Evolutionary conservation across 92 coral and sea anemone genomes (phyloP), one percentile per base, ranked within the genome.

Genomic region (Isaurus tuberculatus): DNA sequence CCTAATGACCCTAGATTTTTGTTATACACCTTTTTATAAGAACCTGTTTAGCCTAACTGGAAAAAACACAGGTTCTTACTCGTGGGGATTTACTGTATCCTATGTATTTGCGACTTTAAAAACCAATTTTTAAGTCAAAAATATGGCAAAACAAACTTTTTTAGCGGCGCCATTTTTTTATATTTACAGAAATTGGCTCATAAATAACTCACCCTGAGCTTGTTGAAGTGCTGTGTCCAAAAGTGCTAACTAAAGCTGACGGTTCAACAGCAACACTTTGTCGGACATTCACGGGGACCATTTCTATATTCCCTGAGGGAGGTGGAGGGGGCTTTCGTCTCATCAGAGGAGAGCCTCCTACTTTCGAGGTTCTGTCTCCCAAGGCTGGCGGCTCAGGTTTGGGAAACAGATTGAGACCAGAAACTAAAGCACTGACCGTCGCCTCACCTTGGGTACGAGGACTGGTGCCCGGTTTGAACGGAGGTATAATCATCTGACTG

Each of bases 251-350:
- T 11, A 86, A 70, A 2, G 70, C 75, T 1, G 94, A 68, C 15
- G 96, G 57, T 7, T 92, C 89, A 51, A 87, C 28, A 13, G 89
- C 87, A 73, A 91, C 86, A 70, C 98, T 93, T 34, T 90, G 84
- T 1, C 98, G 79, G 2, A 93, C 86, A 26, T 85, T 89, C 13
- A 93, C 94, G 33, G 94, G 88, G 2, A 91, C 93, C 65, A 84
- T 83, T 36, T 91, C 94, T 30, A 85, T 73, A 43, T 84, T 89
- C 13, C 84, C 88, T 0, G 83, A 70, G 20, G 94, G 84, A 16
- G 82, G 87, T 30, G 94, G 92, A 14, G 94, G 98, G 74, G 94
- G 94, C 67, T 91, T 88, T 68, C 95, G 84, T 67, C 90, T 91
- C 80, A 90, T 57, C 19, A 91, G 70, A 44, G 94, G 97, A 16